Percentiles rank a stretch among this genome's conserved stretches.
phyloP scores from a whole-genome alignment of 2,888 invertebrate genomes.

The Rhagonycha lutea region DNA sequence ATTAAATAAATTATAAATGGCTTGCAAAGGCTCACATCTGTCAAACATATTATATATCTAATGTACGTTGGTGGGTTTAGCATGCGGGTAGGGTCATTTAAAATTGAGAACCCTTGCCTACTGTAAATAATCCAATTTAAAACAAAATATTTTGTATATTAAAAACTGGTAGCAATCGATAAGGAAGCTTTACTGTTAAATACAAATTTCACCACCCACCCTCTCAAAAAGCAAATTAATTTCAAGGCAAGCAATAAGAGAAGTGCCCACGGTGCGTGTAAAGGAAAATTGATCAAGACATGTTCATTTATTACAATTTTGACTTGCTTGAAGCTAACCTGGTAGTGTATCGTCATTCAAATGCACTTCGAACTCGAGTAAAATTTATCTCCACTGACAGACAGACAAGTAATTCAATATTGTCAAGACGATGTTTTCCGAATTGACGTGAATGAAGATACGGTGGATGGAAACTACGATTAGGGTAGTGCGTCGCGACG shows the following conservation, averaged over 20 bases:
- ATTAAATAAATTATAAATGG: neutral
- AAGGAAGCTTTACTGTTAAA: neutral
- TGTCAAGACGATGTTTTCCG: neutral
- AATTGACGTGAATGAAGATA: slow-evolving; percentile 14
- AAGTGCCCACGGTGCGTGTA: neutral
- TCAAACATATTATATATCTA: neutral
- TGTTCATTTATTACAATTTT: neutral
- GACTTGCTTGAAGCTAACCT: neutral
- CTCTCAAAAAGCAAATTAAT: neutral
- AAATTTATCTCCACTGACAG: neutral
- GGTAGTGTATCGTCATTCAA: neutral
- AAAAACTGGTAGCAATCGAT: neutral
- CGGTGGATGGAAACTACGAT: slow-evolving; percentile 11
- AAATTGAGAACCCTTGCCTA: neutral
- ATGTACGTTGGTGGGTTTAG: neutral
- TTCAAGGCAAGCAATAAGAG: neutral
- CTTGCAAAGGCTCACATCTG: neutral
- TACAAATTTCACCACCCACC: neutral
- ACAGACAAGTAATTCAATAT: neutral
- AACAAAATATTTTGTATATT: neutral
- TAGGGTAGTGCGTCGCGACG: slow-evolving; percentile 31
- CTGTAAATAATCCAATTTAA: neutral
- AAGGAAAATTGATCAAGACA: neutral
- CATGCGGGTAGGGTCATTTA: slow-evolving; percentile 21
- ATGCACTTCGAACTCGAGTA: neutral